Evolutionary conservation across 2,797 vertebrate species (phyloP).

Genomic region (Alfaro cultratus): DNA sequence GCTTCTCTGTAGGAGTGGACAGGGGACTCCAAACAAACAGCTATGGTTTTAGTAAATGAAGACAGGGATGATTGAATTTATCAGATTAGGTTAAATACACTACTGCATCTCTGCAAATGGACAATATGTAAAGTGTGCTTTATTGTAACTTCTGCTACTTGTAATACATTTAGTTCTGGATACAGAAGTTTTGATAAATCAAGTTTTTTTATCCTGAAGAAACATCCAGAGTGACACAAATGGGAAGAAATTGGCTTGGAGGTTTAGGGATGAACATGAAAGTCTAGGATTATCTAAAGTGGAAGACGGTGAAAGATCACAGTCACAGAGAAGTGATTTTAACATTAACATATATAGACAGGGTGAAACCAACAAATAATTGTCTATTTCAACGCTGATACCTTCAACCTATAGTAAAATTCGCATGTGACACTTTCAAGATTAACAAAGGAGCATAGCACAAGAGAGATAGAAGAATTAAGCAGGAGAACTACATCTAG

Average conservation of each 20-base stretch:
- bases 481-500: too few relatives aligned
- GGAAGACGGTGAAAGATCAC: neutral
- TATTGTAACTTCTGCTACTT: neutral
- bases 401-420: neutral
- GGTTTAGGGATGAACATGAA: neutral
- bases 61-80: slow-evolving; percentile 24
- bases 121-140: neutral
- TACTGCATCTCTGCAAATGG: slow-evolving; percentile 7
- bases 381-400: neutral
- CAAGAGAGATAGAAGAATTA: neutral
- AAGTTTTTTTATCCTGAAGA: neutral
- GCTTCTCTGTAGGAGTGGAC: slow-evolving; percentile 28
- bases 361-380: neutral
- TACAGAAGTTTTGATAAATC: neutral
- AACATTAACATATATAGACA: neutral
- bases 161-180: neutral
- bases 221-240: neutral
- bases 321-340: neutral
- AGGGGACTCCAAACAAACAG: slow-evolving; percentile 36
- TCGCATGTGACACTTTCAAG: too few relatives aligned
- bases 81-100: slow-evolving; percentile 11
- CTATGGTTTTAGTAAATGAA: slow-evolving; percentile 25
- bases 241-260: neutral
- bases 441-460: too few relatives aligned
- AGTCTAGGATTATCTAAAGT: neutral